A percentile compares a stretch with the other conserved stretches of the same genome.
Conservation (phyloP, 2,888 invertebrate genomes). For the Plusia festucae region DNA sequence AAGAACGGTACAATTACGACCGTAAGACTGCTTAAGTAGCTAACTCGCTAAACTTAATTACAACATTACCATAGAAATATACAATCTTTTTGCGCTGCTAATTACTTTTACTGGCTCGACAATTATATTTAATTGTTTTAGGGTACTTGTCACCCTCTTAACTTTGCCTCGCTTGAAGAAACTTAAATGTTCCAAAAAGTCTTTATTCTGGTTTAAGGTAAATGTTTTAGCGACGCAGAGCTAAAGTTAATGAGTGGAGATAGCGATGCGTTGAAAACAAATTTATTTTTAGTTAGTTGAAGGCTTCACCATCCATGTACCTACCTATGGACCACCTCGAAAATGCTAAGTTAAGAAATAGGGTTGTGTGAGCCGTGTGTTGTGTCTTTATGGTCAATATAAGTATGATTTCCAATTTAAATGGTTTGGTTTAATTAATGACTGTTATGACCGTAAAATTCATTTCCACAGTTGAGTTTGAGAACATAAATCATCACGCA, state of each 20-base stretch:
- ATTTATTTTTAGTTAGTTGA: too few relatives aligned
- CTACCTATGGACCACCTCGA: too few relatives aligned
- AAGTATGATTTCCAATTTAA: too few relatives aligned
- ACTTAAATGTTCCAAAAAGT: constrained; percentile 25
- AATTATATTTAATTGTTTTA: constrained; percentile 51
- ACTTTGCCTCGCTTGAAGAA: constrained; percentile 26
- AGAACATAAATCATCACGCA: not conserved
- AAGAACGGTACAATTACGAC: constrained; percentile 5
- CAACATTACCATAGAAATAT: constrained; percentile 38
- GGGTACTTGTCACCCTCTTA: constrained; percentile 15
- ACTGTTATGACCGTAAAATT: too few relatives aligned
- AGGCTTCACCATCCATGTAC: too few relatives aligned
- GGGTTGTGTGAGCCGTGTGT: too few relatives aligned
- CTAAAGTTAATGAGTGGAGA: not conserved
- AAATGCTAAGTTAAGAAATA: too few relatives aligned
- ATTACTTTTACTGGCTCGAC: constrained; percentile 42
- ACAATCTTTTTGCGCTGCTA: constrained; percentile 38
- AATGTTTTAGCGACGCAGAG: not conserved
- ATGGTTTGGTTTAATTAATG: not conserved
- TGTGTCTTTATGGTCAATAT: too few relatives aligned
- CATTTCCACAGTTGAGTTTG: not conserved
- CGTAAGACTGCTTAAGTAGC: constrained; percentile 21
- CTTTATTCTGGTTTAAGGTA: not conserved
- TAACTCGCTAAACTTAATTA: constrained; percentile 20
- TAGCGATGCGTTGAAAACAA: not conserved